A percentile compares a stretch with the other conserved stretches of the same genome.
These are phyloP conservation scores for Eulimnadia texana DNA, from an alignment of 1,140 invertebrate species.

Conservation along the genomic window DNA sequence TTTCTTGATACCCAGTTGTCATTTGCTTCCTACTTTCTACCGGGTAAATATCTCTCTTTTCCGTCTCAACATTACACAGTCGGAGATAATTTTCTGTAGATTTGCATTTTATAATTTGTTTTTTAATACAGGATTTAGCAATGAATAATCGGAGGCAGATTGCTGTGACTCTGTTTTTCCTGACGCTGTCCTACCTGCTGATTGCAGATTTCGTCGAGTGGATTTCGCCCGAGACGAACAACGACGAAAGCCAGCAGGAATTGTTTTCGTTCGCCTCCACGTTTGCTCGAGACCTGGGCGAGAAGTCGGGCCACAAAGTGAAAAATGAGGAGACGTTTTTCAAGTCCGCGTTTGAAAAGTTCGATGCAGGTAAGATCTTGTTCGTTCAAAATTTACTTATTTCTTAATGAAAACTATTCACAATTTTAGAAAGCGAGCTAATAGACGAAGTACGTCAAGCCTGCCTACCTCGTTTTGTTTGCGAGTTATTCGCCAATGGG, in stretches of 20 bases:
- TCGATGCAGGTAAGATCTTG: background rate
- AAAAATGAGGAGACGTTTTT: background rate
- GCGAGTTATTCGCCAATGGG: constrained; percentile 50
- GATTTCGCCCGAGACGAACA: background rate
- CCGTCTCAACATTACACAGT: background rate
- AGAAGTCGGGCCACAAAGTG: background rate
- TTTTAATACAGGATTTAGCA: background rate
- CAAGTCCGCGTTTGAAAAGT: background rate
- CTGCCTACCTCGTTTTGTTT: constrained; percentile 60
- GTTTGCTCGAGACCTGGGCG: background rate
- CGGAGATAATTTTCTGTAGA: background rate
- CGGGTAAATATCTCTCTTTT: background rate
- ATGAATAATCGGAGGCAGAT: background rate
- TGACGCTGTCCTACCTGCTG: background rate
- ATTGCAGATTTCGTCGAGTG: background rate
- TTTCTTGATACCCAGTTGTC: background rate
- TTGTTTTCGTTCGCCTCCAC: background rate
- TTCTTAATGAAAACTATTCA: background rate
- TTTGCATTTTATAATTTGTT: background rate
- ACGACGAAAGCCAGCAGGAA: background rate
- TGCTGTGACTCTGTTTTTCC: background rate
- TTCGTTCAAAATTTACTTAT: background rate
- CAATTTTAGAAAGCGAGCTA: background rate
- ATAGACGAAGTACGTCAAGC: constrained; percentile 31
- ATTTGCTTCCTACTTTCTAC: background rate